Evolutionary conservation across 2,888 invertebrate species (phyloP).

Genomic region (Griposia aprilina): DNA sequence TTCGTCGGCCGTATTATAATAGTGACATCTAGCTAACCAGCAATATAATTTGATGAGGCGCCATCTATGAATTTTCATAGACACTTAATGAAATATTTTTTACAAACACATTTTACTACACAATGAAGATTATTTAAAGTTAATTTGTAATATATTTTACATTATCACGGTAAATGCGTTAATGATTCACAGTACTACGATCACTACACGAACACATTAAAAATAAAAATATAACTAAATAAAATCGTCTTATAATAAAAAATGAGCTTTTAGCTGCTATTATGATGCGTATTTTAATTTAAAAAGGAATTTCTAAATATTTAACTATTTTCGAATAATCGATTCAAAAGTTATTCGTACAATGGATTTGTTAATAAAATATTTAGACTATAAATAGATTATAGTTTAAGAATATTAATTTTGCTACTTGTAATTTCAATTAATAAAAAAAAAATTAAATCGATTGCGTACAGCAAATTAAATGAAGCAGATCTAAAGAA

Average conservation of each 20-base stretch:
- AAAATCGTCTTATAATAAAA: slow-evolving; percentile 49
- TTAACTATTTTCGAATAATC: slow-evolving; percentile 24
- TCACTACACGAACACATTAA: slow-evolving; percentile 55
- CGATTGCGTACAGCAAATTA: slow-evolving; percentile 35
- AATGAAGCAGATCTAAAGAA: slow-evolving; percentile 62
- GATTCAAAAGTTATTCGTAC: slow-evolving; percentile 27
- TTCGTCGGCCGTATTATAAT: neutral
- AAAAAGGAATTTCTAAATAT: slow-evolving; percentile 17
- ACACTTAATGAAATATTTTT: slow-evolving; percentile 47
- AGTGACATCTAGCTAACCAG: slow-evolving; percentile 35
- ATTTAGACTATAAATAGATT: slow-evolving; percentile 37
- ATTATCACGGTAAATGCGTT: slow-evolving; percentile 65
- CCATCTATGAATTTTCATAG: slow-evolving; percentile 12
- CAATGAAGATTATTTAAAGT: slow-evolving; percentile 59
- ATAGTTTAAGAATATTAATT: slow-evolving; percentile 7
- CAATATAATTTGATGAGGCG: neutral
- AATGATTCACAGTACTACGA: slow-evolving; percentile 61
- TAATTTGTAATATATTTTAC: slow-evolving; percentile 65
- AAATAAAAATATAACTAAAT: slow-evolving; percentile 49
- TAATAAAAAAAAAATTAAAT: slow-evolving; percentile 13
- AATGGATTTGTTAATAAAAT: slow-evolving; percentile 33
- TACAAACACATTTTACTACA: slow-evolving; percentile 42
- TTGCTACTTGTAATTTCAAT: slow-evolving; percentile 24
- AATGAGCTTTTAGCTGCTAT: slow-evolving; percentile 60
- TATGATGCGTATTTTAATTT: slow-evolving; percentile 39